Conservation (phyloP, 2,888 invertebrate species). For the Ormyrus rosae region DNA sequence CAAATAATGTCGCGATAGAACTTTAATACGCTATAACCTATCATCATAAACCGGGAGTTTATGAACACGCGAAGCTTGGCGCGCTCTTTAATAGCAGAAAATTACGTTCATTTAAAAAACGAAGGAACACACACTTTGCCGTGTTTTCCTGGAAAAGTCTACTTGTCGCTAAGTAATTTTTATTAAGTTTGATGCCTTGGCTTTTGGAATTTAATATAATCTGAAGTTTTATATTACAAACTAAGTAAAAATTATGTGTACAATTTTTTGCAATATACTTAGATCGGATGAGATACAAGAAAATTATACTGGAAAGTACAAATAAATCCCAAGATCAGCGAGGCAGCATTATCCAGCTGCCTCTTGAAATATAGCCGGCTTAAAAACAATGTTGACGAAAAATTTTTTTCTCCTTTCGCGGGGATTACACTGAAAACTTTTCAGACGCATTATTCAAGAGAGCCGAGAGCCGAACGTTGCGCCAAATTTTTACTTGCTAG, state of each 20-base stretch:
- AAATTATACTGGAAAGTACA: background rate
- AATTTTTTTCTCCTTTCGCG: background rate
- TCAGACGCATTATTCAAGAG: conserved; percentile 17
- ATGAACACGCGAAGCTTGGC: conserved; percentile 12
- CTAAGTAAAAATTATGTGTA: too few relatives aligned
- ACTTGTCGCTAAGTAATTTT: too few relatives aligned
- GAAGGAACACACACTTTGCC: background rate
- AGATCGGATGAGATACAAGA: background rate
- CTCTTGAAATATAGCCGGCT: background rate
- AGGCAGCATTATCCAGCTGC: conserved; percentile 7
- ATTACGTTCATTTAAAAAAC: conserved; percentile 14
- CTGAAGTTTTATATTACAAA: too few relatives aligned
- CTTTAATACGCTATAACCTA: conserved; percentile 8
- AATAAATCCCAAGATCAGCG: conserved; percentile 18
- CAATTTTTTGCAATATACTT: too few relatives aligned
- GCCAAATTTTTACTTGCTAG: too few relatives aligned
- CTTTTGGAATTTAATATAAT: too few relatives aligned
- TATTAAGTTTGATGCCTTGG: too few relatives aligned
- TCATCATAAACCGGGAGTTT: conserved; percentile 1
- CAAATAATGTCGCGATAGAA: background rate
- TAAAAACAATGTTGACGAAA: conserved; percentile 32
- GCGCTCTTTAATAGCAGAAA: background rate
- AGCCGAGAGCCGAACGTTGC: too few relatives aligned
- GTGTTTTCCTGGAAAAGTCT: too few relatives aligned
- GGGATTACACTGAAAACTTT: conserved; percentile 23